Conservation (phyloP, 2,797 vertebrate species). For the Hybognathus amarus region DNA sequence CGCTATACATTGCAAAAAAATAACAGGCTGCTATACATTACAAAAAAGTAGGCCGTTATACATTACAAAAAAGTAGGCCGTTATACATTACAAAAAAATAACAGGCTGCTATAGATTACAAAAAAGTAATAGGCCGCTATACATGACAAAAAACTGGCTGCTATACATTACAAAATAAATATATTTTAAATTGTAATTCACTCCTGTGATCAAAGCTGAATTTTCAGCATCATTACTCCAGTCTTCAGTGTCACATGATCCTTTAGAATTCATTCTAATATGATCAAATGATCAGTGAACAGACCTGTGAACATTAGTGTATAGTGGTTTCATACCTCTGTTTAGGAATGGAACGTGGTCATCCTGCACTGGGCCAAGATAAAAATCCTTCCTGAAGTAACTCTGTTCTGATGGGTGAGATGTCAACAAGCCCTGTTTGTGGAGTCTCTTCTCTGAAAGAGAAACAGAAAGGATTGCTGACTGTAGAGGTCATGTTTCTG, state of each 20-base stretch:
- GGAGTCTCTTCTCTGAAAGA: constrained; percentile 84
- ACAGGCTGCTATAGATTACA: too few species aligned
- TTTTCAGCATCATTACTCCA: too few species aligned
- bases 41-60: too few species aligned
- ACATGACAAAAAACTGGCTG: too few species aligned
- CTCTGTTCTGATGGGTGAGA: constrained; percentile 82
- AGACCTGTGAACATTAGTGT: background rate
- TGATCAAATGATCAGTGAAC: background rate
- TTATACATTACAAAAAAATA: too few species aligned
- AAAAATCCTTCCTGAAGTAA: constrained; percentile 84
- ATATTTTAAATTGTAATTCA: background rate
- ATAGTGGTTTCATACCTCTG: constrained; percentile 71
- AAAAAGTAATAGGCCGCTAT: too few species aligned
- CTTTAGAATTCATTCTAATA: background rate
- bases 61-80: too few species aligned
- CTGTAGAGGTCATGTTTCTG: background rate
- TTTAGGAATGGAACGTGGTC: constrained; percentile 91
- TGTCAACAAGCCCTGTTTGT: constrained; percentile 81
- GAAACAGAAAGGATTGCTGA: background rate
- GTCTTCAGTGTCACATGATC: background rate
- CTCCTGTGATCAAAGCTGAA: background rate
- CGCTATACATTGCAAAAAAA: too few species aligned
- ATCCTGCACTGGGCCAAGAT: constrained; percentile 84
- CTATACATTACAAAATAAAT: background rate
- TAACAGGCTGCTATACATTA: too few species aligned